phyloP scores from a whole-genome alignment of 2,113 vertebrate genomes.

The Zapus hudsonius region DNA sequence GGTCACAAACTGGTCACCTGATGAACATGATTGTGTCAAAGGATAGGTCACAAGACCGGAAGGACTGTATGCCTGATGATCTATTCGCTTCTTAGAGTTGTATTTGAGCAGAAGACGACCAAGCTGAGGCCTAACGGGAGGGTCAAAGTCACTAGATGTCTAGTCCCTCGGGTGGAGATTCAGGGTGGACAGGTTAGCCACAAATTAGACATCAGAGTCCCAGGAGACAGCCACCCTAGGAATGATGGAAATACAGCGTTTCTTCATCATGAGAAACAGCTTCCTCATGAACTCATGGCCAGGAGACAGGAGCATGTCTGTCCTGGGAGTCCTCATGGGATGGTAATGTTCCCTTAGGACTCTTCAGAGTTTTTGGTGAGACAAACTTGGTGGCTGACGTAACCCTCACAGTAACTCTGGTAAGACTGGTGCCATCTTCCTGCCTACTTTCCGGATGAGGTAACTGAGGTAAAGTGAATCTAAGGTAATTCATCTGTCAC shows the following conservation, averaged over 20 bases:
- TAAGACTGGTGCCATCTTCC: background rate
- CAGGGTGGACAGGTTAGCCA: background rate
- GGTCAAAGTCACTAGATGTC: background rate
- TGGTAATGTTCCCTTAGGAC: fast-evolving
- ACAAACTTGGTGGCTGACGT: background rate
- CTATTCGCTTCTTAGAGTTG: background rate
- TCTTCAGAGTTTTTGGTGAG: background rate
- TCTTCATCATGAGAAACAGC: background rate
- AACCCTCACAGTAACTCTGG: background rate
- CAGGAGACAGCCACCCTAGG: background rate
- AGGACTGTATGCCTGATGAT: background rate
- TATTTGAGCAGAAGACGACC: background rate
- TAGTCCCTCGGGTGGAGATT: background rate
- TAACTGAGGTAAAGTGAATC: background rate
- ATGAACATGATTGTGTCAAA: background rate
- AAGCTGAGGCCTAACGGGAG: background rate
- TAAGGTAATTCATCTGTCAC: background rate
- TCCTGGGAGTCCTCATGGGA: background rate
- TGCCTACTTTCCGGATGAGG: background rate
- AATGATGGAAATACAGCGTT: background rate
- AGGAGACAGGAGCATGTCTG: background rate
- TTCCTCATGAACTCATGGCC: too few relatives aligned
- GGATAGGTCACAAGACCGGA: background rate
- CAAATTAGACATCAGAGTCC: background rate
- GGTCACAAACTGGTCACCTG: background rate